phyloP scores from a whole-genome alignment of 2,888 invertebrate genomes.

The Phorcus lineatus region DNA sequence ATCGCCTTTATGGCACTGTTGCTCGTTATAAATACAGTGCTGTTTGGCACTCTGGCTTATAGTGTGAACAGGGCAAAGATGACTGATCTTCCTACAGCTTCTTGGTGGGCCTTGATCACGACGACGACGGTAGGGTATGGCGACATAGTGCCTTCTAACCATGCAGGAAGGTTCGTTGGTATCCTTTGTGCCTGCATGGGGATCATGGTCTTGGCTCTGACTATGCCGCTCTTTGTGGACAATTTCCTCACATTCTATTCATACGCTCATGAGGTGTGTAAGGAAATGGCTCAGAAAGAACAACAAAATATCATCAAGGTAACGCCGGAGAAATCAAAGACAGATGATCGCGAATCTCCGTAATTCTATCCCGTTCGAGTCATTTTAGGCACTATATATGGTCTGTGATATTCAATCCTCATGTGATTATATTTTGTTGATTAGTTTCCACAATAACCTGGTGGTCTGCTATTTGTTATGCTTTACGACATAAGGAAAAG shows the following conservation, averaged over 20 bases:
- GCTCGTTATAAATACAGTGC: background rate
- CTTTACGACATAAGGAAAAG: too few relatives aligned
- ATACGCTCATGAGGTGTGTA: background rate
- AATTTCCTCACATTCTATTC: slow-evolving; percentile 32
- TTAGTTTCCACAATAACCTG: too few relatives aligned
- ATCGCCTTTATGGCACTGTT: slow-evolving; percentile 21
- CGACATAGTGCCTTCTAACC: slow-evolving; percentile 29
- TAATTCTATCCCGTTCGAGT: too few relatives aligned
- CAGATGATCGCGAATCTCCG: too few relatives aligned
- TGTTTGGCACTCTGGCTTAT: slow-evolving; percentile 25
- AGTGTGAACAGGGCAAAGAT: background rate
- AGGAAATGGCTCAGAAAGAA: too few relatives aligned
- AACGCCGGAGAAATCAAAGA: too few relatives aligned
- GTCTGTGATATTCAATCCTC: too few relatives aligned
- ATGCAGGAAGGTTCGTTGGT: slow-evolving; percentile 25
- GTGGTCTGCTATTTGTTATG: too few relatives aligned
- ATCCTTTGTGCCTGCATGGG: slow-evolving; percentile 25
- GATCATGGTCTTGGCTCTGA: slow-evolving; percentile 28
- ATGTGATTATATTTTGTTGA: too few relatives aligned
- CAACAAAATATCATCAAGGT: too few relatives aligned
- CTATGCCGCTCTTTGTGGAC: slow-evolving; percentile 30
- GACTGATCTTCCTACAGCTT: slow-evolving; percentile 23
- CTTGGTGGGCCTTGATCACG: slow-evolving; percentile 34
- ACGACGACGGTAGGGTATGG: slow-evolving; percentile 38
- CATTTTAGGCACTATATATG: too few relatives aligned